Conservation (phyloP, 2,113 vertebrate genomes). For the Pongo pygmaeus region DNA sequence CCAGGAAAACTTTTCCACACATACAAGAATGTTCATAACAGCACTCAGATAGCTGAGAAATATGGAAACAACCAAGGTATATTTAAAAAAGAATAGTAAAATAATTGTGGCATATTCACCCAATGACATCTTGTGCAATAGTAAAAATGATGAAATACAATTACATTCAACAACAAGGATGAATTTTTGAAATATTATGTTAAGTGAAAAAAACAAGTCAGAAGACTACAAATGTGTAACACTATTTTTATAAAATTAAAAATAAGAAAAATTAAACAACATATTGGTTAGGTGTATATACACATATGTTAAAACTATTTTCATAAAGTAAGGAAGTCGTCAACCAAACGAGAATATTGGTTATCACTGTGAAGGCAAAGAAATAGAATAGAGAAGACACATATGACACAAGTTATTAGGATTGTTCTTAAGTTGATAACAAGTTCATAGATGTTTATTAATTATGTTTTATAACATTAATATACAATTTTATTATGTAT, state of each 20-base stretch:
- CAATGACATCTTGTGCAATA: background rate
- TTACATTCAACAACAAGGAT: background rate
- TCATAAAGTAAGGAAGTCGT: background rate
- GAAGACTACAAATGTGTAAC: background rate
- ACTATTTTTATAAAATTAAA: background rate
- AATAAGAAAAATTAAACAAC: background rate
- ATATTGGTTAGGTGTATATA: background rate
- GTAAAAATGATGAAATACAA: background rate
- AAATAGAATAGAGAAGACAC: background rate
- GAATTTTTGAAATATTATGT: background rate
- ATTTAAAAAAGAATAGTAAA: background rate
- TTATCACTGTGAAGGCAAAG: background rate
- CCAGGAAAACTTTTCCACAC: background rate
- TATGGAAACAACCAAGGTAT: background rate
- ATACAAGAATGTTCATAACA: background rate
- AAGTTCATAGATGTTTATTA: background rate
- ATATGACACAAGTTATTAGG: background rate
- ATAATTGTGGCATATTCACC: background rate
- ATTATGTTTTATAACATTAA: background rate
- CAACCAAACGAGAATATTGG: background rate
- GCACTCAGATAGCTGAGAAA: background rate
- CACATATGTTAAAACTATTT: background rate
- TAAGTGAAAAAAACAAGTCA: background rate
- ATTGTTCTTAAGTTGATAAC: background rate
- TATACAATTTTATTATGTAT: too few species aligned